Base-by-base conservation (phyloP, 35 echinoderm and acorn worm species). In the Ptychodera flava region DNA sequence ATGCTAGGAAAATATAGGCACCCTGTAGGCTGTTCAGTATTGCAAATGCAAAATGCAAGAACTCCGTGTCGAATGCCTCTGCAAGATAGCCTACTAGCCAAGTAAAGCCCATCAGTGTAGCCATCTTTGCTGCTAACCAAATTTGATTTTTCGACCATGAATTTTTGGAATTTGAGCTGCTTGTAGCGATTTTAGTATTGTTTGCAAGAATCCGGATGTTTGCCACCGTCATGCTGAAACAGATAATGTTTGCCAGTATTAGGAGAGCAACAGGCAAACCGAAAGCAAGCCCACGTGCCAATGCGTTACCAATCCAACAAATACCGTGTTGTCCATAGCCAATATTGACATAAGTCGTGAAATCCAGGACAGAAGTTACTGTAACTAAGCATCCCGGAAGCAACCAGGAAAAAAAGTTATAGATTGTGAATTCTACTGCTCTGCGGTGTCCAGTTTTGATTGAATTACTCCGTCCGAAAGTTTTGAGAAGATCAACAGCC, bases 51-150 rank as follows among this genome's bases (percentile, higher is more conserved):
- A 88, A 92, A 81, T 82, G 85, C 0, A 92, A 82, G 32, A 64
- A 53, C 29, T 36, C 34, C 0, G 80, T 31, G 30, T 85, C 82
- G 30, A 31, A 75, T 77, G 84, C 83, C 28, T 86, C 91, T 36
- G 91, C 87, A 15, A 85, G 36, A 33, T 88, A 92, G 45, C 86
- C 91, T 29, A 88, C 52, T 31, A 92, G 88, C 91, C 91, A 92
- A 16, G 86, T 89, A 38, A 92, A 92, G 16, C 91, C 91, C 86
- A 92, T 88, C 33, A 92, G 33, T 6, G 76, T 92, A 16, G 91
- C 83, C 34, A 92, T 92, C 86, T 92, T 64, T 6, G 45, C 45
- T 64, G 45, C 45, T 64, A 64, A 22, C 22, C 45, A 6, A 6
- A 22, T 22, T 22, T 64, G 45, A 64, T 64, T 64, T 22, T 64